A percentile compares a stretch with the other conserved stretches of the same genome.
Conservation (phyloP, 2,888 invertebrate species). For the Cheilosia soror region DNA sequence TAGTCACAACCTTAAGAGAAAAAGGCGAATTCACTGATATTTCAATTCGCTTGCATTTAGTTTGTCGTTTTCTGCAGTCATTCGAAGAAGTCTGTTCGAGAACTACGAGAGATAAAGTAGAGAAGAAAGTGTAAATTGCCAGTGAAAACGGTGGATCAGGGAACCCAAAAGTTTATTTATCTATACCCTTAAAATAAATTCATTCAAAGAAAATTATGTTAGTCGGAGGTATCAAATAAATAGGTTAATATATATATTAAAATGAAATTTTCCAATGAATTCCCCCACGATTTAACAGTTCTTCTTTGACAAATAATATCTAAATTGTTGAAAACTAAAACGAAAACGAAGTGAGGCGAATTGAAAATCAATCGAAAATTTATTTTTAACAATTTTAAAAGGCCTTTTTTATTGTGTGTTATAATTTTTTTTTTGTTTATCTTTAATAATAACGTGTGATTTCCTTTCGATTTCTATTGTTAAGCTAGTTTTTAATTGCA, state of each 20-base stretch:
- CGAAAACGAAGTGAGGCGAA: constrained; percentile 52
- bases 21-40: constrained; percentile 35
- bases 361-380: constrained; percentile 61
- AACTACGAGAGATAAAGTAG: constrained; percentile 27
- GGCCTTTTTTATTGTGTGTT: constrained; percentile 12
- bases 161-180: constrained; percentile 43
- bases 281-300: constrained; percentile 39
- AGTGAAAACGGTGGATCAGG: constrained; percentile 53
- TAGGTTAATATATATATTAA: constrained; percentile 12
- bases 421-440: constrained; percentile 20
- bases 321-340: constrained; percentile 44
- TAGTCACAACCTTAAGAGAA: not conserved
- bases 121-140: constrained; percentile 51
- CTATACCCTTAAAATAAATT: constrained; percentile 23
- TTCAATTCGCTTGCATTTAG: constrained; percentile 55
- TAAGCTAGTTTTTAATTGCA: constrained; percentile 22
- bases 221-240: constrained; percentile 1
- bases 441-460: constrained; percentile 33
- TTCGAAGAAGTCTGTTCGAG: constrained; percentile 55
- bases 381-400: constrained; percentile 28
- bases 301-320: constrained; percentile 27
- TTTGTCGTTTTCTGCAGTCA: constrained; percentile 60
- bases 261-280: constrained; percentile 15
- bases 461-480: constrained; percentile 19
- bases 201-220: constrained; percentile 12